Conservation (phyloP, 2,888 invertebrate genomes). For the Galerucella nymphaeae region DNA sequence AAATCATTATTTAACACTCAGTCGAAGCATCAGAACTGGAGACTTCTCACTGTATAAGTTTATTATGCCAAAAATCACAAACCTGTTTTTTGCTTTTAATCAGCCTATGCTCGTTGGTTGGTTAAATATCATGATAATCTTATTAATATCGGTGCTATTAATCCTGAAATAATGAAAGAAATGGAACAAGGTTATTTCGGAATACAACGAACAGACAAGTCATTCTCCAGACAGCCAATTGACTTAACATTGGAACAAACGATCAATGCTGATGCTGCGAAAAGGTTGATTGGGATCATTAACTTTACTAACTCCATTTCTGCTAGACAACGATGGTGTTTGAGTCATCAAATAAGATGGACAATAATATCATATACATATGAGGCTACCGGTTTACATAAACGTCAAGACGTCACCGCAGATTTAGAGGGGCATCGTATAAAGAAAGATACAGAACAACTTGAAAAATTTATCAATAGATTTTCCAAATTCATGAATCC, state of each 20-base stretch:
- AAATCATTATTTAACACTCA: too few species aligned
- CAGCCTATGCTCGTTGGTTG: constrained; percentile 42
- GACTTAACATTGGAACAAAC: constrained; percentile 50
- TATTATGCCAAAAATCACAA: constrained; percentile 45
- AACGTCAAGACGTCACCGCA: constrained; percentile 34
- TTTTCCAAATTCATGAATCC: too few species aligned
- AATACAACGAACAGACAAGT: constrained; percentile 40
- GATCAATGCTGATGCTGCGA: constrained; percentile 52
- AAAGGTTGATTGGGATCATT: constrained; percentile 19
- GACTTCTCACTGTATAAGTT: constrained; percentile 51
- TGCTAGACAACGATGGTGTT: constrained; percentile 43
- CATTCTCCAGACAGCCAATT: constrained; percentile 38
- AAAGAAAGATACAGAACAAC: constrained; percentile 34
- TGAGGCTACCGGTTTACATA: constrained; percentile 31
- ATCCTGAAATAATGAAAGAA: constrained; percentile 36
- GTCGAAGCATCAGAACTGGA: constrained; percentile 52
- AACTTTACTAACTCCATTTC: constrained; percentile 38
- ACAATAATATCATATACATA: constrained; percentile 32
- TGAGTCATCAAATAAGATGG: constrained; percentile 40
- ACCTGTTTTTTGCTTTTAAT: constrained; percentile 35
- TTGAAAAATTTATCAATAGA: constrained; percentile 34
- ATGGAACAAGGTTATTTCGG: constrained; percentile 40
- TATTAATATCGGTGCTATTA: constrained; percentile 26
- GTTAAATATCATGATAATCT: constrained; percentile 44
- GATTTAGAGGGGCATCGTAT: constrained; percentile 34